Conservation (phyloP, 2,888 invertebrate genomes). For the Laothoe populi region DNA sequence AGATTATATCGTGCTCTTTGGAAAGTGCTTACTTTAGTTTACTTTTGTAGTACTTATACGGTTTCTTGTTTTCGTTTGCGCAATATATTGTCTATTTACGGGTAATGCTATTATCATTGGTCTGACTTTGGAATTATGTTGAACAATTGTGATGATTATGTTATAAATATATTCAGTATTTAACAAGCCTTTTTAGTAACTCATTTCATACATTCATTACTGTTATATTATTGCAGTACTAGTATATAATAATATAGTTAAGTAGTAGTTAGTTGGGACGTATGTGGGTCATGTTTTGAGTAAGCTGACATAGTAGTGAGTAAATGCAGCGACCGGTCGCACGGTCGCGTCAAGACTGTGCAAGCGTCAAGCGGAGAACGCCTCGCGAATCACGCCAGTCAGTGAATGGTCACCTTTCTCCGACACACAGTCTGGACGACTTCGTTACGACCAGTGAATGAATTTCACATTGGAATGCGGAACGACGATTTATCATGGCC, state of each 20-base stretch:
- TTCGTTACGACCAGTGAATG: slow-evolving; percentile 78
- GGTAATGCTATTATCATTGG: slow-evolving; percentile 5
- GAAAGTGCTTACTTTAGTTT: slow-evolving; percentile 72
- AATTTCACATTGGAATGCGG: slow-evolving; percentile 81
- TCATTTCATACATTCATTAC: too few relatives aligned
- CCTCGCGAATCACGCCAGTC: slow-evolving; percentile 57
- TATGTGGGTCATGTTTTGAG: too few relatives aligned
- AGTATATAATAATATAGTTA: too few relatives aligned
- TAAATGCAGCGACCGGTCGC: slow-evolving; percentile 15
- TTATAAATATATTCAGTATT: not conserved
- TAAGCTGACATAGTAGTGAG: not conserved
- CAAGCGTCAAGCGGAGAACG: slow-evolving; percentile 63
- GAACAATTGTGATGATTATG: not conserved
- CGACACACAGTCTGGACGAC: slow-evolving; percentile 81
- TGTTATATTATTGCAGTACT: not conserved
- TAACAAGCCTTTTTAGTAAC: too few relatives aligned
- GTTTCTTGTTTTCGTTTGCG: slow-evolving; percentile 48
- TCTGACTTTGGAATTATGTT: not conserved
- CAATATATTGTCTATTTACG: slow-evolving; percentile 13
- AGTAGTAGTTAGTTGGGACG: too few relatives aligned
- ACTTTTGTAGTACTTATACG: slow-evolving; percentile 54
- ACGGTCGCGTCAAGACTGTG: slow-evolving; percentile 28
- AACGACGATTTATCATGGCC: slow-evolving; percentile 71
- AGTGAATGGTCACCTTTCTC: slow-evolving; percentile 84
- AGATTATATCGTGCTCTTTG: slow-evolving; percentile 79